Conservation (phyloP, 2,888 invertebrate genomes). For the Tetramorium bicarinatum region DNA sequence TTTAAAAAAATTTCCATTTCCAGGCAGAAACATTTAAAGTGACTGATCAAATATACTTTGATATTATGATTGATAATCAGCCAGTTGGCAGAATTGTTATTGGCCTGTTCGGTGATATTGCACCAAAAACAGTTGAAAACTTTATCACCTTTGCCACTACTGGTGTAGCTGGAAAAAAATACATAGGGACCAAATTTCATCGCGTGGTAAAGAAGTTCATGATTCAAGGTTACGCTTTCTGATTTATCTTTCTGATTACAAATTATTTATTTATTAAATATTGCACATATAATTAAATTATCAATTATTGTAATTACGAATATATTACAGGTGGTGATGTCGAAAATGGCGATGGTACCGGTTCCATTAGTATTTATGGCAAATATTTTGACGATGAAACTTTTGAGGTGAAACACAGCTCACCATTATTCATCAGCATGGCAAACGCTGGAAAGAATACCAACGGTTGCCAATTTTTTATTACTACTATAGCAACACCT, state of each 20-base stretch:
- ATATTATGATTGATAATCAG: constrained; percentile 92
- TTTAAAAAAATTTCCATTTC: constrained; percentile 71
- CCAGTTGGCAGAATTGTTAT: constrained; percentile 92
- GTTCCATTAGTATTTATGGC: constrained; percentile 95
- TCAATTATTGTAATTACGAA: neutral
- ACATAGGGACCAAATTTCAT: constrained; percentile 93
- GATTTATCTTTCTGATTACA: neutral
- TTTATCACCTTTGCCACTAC: constrained; percentile 93
- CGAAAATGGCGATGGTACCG: constrained; percentile 93
- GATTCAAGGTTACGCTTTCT: constrained; percentile 93
- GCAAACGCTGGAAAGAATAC: constrained; percentile 95
- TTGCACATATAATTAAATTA: neutral
- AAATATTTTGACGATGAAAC: constrained; percentile 95
- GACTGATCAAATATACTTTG: constrained; percentile 94
- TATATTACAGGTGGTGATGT: constrained; percentile 92
- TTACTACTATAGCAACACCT: constrained; percentile 94
- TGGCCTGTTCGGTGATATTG: constrained; percentile 95
- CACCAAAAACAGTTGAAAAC: constrained; percentile 95
- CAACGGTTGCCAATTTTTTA: constrained; percentile 98
- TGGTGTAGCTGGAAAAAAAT: constrained; percentile 92
- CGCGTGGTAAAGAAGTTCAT: constrained; percentile 96
- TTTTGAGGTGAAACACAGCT: constrained; percentile 92
- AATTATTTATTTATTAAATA: neutral
- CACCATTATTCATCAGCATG: constrained; percentile 96
- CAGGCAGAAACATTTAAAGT: constrained; percentile 90